A percentile compares a stretch with the other conserved stretches of the same genome.
These are phyloP conservation scores for Zapornia atra DNA, from an alignment of 2,113 vertebrate genomes.

Conservation along the genomic window DNA sequence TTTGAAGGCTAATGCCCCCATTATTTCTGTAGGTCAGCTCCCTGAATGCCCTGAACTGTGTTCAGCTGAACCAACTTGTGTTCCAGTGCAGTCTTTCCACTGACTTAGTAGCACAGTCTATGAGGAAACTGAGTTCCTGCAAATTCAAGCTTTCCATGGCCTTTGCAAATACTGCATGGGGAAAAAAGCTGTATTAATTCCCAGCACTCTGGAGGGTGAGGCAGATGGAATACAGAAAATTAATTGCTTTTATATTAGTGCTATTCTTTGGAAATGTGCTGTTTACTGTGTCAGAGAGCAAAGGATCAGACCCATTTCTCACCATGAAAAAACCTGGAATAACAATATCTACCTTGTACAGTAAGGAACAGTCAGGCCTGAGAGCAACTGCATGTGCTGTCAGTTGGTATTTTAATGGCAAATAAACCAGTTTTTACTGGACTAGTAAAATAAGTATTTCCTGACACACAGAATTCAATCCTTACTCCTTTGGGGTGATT, in stretches of 20 bases:
- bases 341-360: background rate
- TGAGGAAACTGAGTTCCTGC: constrained; percentile 56
- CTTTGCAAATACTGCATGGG: background rate
- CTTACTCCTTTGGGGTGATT: background rate
- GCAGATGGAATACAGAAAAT: constrained; percentile 14
- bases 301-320: background rate
- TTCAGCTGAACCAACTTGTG: background rate
- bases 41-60: background rate
- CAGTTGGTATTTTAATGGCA: background rate
- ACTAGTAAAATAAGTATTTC: background rate
- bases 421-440: background rate
- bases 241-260: background rate
- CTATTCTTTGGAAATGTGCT: background rate
- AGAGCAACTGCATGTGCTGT: background rate
- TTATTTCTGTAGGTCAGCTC: background rate
- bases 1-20: background rate
- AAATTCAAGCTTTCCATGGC: constrained; percentile 49
- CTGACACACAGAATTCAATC: background rate
- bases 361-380: background rate
- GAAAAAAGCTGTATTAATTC: constrained; percentile 49
- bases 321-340: background rate
- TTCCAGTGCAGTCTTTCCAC: background rate
- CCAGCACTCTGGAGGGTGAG: background rate
- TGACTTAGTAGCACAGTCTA: background rate
- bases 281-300: background rate